Base-by-base conservation (phyloP, 2,113 vertebrate genomes). In the Trachemys scripta region DNA sequence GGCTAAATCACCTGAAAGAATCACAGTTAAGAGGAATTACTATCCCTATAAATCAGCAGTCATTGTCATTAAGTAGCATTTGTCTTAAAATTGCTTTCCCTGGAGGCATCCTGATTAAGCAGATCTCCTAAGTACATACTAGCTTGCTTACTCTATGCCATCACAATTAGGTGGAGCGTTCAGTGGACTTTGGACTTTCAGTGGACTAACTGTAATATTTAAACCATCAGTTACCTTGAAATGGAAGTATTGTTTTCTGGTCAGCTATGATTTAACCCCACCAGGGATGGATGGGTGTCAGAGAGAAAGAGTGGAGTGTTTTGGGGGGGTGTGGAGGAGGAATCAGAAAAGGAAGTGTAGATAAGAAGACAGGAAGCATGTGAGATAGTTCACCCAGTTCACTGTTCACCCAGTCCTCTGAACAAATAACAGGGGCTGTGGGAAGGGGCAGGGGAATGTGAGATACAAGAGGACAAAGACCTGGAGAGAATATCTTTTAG, bases 41-140 rank as follows among this genome's bases (percentile, higher is more conserved):
- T 93, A 22, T 27, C 51, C 49, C 80, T 95, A 92, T 86, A 96
- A 95, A 92, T 95, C 90, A 93, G 6, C 80, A 92, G 62, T 45
- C 47, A 29, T 95, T 94, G 31, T 78, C 72, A 93, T 90, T 91
- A 93, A 90, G 87, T 6, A 92, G 92, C 42, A 65, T 78, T 90
- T 94, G 38, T 89, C 91, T 92, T 91, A 69, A 54, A 84, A 86
- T 31, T 54, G 51, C 51, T 85, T 90, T 65, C 51, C 56, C 75
- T 45, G 47, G 65, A 93, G 59, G 59, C 7, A 92, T 79, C 20
- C 65, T 69, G n/a, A 31, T 84, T 92, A 90, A 94, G 89, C 81
- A 88, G 56, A 56, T 10, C 89, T 90, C 49, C 89, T 65, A 62
- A 53, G 24, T 12, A 94, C 81, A 78, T 69, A 8, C 3, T 51